Conservation (phyloP, 1,140 invertebrate genomes). For the Bombus waltoni region DNA sequence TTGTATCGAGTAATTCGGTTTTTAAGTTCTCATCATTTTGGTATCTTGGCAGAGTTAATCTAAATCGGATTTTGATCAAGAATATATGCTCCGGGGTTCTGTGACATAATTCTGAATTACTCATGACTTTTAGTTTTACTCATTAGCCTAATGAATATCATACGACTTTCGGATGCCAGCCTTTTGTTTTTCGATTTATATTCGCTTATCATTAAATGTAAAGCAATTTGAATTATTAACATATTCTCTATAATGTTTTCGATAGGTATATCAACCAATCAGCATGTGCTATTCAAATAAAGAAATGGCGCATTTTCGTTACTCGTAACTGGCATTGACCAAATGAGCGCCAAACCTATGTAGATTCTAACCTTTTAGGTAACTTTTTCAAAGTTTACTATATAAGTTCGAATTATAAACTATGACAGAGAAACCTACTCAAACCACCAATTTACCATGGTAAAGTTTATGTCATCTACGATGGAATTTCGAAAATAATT, state of each 20-base stretch:
- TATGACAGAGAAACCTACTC: constrained; percentile 65
- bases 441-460: constrained; percentile 83
- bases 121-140: not conserved
- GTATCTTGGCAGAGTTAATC: constrained; percentile 66
- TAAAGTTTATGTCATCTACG: constrained; percentile 63
- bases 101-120: constrained; percentile 9
- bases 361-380: constrained; percentile 13
- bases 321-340: not conserved
- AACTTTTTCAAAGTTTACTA: not conserved
- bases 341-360: not conserved
- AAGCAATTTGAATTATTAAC: not conserved
- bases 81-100: constrained; percentile 74
- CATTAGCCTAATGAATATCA: not conserved
- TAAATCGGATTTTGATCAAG: constrained; percentile 72
- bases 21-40: constrained; percentile 65
- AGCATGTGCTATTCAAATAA: not conserved
- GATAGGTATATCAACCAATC: not conserved
- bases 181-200: constrained; percentile 13
- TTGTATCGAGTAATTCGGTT: constrained; percentile 63
- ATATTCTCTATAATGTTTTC: not conserved
- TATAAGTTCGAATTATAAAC: not conserved
- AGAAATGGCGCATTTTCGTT: not conserved
- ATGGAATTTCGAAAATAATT: not conserved
- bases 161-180: no score
- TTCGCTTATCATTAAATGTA: not conserved